phyloP scores from a whole-genome alignment of 2,797 vertebrate species.

The Telmatherina bonti region DNA sequence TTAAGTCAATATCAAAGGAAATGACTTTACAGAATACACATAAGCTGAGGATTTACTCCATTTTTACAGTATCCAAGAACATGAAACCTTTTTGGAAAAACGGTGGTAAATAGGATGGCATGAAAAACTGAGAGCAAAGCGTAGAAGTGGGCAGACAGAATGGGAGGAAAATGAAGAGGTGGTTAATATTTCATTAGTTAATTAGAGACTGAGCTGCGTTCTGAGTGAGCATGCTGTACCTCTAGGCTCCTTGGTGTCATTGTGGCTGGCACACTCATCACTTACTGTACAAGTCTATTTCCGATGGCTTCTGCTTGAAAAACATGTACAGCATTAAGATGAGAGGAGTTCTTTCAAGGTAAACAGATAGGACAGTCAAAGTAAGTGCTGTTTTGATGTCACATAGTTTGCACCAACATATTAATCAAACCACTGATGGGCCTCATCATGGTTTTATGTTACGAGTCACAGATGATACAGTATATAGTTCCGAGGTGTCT shows the following conservation, averaged over 20 bases:
- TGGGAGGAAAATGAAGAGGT: conserved; percentile 75
- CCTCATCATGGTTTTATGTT: background rate
- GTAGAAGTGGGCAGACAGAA: conserved; percentile 59
- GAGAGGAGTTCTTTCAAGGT: conserved; percentile 3
- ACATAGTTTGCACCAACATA: background rate
- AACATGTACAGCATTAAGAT: conserved; percentile 58
- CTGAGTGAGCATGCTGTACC: conserved; percentile 73
- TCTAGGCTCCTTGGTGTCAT: conserved; percentile 78
- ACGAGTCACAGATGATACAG: background rate
- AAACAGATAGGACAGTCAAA: conserved; percentile 1
- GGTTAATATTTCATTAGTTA: conserved; percentile 86
- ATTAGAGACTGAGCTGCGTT: conserved; percentile 79
- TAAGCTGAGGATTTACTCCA: conserved; percentile 27
- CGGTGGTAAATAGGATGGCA: conserved; percentile 58
- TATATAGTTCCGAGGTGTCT: background rate
- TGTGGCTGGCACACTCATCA: conserved; percentile 77
- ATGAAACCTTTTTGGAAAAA: conserved; percentile 58
- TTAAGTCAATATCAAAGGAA: conserved; percentile 35
- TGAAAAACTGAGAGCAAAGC: conserved; percentile 52
- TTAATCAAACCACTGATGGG: background rate
- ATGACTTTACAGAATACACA: conserved; percentile 11
- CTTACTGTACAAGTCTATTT: conserved; percentile 76
- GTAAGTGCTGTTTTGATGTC: background rate
- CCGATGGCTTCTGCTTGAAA: conserved; percentile 57
- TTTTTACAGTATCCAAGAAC: conserved; percentile 26